A percentile compares a stretch with the other conserved stretches of the same genome.
Evolutionary conservation across 2,797 vertebrate species (phyloP).

Genomic region (Anas flavirostris): DNA sequence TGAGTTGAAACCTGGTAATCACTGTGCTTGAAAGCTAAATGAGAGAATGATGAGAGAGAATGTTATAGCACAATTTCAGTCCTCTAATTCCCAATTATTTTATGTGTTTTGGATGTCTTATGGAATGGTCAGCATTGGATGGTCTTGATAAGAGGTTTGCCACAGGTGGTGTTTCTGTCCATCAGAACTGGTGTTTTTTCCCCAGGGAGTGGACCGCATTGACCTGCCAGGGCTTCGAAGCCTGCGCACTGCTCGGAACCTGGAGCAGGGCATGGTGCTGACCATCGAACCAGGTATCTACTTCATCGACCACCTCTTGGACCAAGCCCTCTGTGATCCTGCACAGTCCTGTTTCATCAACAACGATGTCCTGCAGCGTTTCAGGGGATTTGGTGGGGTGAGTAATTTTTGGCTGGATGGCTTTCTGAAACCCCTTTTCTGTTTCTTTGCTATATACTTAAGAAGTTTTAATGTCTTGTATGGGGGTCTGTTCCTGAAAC

Average conservation of each 20-base stretch:
- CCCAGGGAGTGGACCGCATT: conserved; percentile 86
- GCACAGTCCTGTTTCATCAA: conserved; percentile 89
- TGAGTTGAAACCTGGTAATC: not conserved
- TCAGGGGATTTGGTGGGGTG: conserved; percentile 91
- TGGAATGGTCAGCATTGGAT: rapidly evolving
- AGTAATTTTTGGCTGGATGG: conserved; percentile 46
- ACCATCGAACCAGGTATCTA: conserved; percentile 96
- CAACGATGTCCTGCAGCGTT: conserved; percentile 83
- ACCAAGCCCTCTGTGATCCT: conserved; percentile 86
- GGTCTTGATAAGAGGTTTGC: rapidly evolving
- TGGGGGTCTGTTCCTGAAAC: not conserved
- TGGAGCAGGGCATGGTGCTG: conserved; percentile 92
- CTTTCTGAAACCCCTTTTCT: not conserved
- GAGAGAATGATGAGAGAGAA: not conserved
- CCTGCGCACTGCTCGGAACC: conserved; percentile 87
- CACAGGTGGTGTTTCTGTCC: rapidly evolving
- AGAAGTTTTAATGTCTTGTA: not conserved
- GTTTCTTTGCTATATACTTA: rapidly evolving
- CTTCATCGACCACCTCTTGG: conserved; percentile 93
- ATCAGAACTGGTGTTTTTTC: rapidly evolving
- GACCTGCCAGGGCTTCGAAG: conserved; percentile 87
- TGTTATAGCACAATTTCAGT: not conserved
- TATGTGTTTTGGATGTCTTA: rapidly evolving
- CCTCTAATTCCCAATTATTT: rapidly evolving
- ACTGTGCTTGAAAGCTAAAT: rapidly evolving